Percentiles rank a stretch among this genome's conserved stretches.
Evolutionary conservation across 2,113 vertebrate species (phyloP).

Genomic region (Capreolus pygargus): DNA sequence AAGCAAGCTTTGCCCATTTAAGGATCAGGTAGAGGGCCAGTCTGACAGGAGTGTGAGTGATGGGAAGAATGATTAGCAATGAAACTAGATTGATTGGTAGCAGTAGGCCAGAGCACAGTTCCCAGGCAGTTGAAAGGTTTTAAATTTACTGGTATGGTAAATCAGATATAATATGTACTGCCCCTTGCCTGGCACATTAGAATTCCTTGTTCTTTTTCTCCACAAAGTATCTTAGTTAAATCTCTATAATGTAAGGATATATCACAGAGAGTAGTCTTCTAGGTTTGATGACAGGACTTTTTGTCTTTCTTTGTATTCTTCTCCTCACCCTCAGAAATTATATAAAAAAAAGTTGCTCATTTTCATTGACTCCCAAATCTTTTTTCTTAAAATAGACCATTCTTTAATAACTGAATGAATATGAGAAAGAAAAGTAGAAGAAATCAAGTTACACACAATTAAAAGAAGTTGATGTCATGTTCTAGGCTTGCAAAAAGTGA

Average conservation of each 20-base stretch:
- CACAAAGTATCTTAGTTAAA: background rate
- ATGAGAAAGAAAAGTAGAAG: background rate
- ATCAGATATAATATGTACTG: background rate
- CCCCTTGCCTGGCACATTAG: background rate
- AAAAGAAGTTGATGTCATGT: background rate
- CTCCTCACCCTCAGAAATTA: background rate
- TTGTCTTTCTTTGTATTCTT: background rate
- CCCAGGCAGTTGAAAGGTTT: background rate
- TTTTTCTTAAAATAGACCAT: background rate
- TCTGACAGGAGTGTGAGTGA: background rate
- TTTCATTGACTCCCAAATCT: background rate
- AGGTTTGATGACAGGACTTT: background rate
- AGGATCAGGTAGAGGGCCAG: background rate
- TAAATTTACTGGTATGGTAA: background rate
- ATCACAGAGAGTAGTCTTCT: background rate
- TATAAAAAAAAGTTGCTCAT: background rate
- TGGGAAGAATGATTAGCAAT: no score
- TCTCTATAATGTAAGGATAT: background rate
- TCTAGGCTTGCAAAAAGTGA: background rate
- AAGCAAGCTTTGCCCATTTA: background rate
- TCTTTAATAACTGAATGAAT: background rate
- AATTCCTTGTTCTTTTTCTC: background rate
- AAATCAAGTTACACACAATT: background rate
- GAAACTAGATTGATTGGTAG: background rate
- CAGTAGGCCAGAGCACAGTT: no score